Evolutionary conservation across 37 sponge, comb jelly and placozoan genomes (phyloP).

Genomic region (Bolinopsis microptera): DNA sequence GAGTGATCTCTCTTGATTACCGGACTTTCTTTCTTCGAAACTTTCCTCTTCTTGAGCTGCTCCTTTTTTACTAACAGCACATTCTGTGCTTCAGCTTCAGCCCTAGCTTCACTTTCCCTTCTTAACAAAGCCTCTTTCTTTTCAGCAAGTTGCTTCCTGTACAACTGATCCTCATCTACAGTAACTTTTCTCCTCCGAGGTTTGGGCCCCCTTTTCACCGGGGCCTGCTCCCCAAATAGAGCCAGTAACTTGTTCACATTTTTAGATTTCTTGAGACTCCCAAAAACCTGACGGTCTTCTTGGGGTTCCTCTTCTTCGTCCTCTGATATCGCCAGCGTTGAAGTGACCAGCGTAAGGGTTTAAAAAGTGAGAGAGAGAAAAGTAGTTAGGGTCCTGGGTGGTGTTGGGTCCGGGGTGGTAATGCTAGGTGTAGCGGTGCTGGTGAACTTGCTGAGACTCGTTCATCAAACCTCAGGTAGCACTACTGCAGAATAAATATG

Average conservation of each 20-base stretch:
- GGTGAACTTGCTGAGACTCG: neutral
- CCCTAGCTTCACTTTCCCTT: neutral
- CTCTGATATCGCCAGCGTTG: neutral
- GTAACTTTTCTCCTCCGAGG: neutral
- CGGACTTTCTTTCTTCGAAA: neutral
- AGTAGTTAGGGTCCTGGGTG: neutral
- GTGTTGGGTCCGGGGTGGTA: neutral
- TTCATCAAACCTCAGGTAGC: neutral
- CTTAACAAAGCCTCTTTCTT: neutral
- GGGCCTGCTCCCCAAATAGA: neutral
- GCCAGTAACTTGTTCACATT: neutral
- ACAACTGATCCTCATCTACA: neutral
- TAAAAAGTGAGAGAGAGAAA: neutral
- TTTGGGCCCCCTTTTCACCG: neutral
- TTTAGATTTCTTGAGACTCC: neutral
- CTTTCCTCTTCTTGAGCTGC: neutral
- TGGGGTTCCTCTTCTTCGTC: neutral
- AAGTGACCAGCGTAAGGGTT: neutral
- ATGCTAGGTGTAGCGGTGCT: neutral
- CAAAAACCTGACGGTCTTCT: conserved; percentile 18
- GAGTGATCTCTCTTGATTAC: conserved; percentile 6
- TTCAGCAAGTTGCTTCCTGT: neutral
- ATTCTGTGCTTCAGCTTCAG: neutral
- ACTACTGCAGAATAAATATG: neutral
- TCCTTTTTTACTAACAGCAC: neutral